Evolutionary conservation across 2,888 invertebrate genomes (phyloP), one percentile per base, ranked within the genome.

Genomic region (Pyrocoelia pectoralis): DNA sequence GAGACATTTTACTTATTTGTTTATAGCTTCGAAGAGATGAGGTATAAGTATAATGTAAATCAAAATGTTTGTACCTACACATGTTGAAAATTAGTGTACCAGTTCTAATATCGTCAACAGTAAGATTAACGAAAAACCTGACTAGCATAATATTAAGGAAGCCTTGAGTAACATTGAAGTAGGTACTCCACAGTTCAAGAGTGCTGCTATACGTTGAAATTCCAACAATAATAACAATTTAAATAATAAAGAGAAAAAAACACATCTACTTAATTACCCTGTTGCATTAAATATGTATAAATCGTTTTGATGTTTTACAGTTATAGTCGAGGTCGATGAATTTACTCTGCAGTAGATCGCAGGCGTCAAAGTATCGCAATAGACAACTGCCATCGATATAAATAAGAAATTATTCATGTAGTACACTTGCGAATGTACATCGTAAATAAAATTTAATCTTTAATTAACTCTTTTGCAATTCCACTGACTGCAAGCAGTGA

Each of bases 361-460:
- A 51, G 58, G 29, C 58, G 51, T 46, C 58, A 50, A 49, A 43
- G 29, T 51, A 51, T 52, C 51, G 43, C 24, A 52, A 58, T 58
- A 58, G 58, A 58, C 58, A 58, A 52, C 58, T 28, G 41, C 52
- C 58, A 46, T 51, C 58, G 51, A 58, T 58, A 58, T 58, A 58
- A 58, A 58, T 58, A 40, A 40, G 51, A 58, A 58, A 58, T 52
- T 58, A 51, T 51, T 57, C 57, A n/a, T 50, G 51, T 33, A 33
- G 33, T 33, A 33, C 49, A 56, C 49, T 56, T 49, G 38, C 14
- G 56, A 56, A 49, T 49, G 49, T 56, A 40, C 56, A 54, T 53
- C 59, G 48, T 54, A 54, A 59, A 59, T 59, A 59, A 53, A 59
- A 54, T 59, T 59, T 59, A 53, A 59, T 58, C 59, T 59, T 54